Conservation (phyloP, 2,888 invertebrate genomes). For the Cyaniris semiargus region DNA sequence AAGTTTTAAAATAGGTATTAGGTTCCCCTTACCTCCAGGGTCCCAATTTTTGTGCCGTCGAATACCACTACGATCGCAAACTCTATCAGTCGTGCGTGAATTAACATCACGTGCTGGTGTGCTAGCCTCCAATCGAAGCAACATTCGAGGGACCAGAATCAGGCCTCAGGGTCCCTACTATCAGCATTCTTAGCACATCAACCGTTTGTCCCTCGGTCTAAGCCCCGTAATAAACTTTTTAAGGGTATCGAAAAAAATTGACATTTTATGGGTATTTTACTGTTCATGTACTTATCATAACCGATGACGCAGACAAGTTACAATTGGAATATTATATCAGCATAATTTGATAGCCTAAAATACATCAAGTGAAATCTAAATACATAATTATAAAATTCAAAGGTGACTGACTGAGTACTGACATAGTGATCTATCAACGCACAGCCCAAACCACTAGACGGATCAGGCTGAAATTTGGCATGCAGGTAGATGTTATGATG, state of each 20-base stretch:
- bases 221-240: slow-evolving; percentile 28
- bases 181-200: slow-evolving; percentile 9
- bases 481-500: too few relatives aligned
- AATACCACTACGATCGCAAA: not conserved
- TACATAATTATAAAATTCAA: too few relatives aligned
- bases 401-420: too few relatives aligned
- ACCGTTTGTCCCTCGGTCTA: slow-evolving; percentile 3
- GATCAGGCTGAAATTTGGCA: too few relatives aligned
- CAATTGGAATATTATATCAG: not conserved
- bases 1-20: slow-evolving; percentile 7
- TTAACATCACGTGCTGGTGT: not conserved
- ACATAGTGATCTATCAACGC: too few relatives aligned
- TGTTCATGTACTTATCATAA: not conserved
- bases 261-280: not conserved
- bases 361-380: not conserved
- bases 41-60: not conserved
- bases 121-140: too few relatives aligned
- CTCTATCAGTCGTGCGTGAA: not conserved
- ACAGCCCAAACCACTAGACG: too few relatives aligned
- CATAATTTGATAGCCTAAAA: not conserved
- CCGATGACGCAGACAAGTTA: not conserved
- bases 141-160: not conserved
- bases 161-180: not conserved
- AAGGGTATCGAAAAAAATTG: slow-evolving; percentile 3
- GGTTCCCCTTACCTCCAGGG: not conserved